These are phyloP conservation scores for Ciconia stormi DNA, from an alignment of 2,113 vertebrate genomes.

Conservation along the genomic window DNA sequence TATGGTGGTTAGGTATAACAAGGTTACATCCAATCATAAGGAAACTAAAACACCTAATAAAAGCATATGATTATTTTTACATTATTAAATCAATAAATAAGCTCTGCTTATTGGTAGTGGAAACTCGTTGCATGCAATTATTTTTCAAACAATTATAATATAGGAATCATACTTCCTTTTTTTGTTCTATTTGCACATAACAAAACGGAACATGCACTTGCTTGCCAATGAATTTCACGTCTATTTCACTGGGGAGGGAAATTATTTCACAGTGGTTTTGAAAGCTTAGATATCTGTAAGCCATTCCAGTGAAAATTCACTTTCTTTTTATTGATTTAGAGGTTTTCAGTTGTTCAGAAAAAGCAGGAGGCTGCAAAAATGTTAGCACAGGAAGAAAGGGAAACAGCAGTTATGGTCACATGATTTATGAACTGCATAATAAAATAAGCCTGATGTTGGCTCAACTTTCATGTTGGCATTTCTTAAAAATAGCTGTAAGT, in stretches of 20 bases:
- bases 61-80: background rate
- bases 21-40: background rate
- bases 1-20: background rate
- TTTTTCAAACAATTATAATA: conserved; percentile 25
- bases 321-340: conserved; percentile 2
- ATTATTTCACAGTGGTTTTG: background rate
- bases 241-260: background rate
- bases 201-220: background rate
- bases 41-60: background rate
- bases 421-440: background rate
- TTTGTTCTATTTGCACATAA: background rate
- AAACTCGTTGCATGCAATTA: background rate
- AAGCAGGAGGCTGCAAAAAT: background rate
- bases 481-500: background rate
- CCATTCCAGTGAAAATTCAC: background rate
- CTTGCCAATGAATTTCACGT: background rate
- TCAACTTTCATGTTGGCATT: background rate
- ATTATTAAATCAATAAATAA: conserved; percentile 30
- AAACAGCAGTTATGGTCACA: background rate
- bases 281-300: background rate
- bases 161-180: background rate
- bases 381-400: background rate
- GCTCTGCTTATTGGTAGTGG: background rate
- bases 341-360: conserved; percentile 8
- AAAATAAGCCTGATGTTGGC: background rate